Evolutionary conservation across 2,888 invertebrate genomes (phyloP), one percentile per base, ranked within the genome.

Genomic region (Pterobdella sp.): DNA sequence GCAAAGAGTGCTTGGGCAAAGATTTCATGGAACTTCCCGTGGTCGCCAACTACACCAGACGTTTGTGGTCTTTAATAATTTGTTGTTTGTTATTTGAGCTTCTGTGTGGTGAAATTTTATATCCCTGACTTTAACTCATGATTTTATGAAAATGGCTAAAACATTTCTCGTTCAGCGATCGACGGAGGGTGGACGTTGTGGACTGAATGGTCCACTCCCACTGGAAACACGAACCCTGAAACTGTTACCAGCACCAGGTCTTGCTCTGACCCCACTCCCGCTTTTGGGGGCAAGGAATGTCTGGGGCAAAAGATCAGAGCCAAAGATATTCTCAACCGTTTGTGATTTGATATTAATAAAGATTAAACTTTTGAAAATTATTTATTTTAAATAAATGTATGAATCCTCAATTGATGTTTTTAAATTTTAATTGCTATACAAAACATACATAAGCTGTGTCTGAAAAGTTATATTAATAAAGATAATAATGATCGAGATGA

Each of bases 161-260:
- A n/a, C n/a, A n/a, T n/a, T n/a, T 18, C 42, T 14, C 42, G 18
- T 3, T 4, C 37, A 72, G 56, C 73, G 49, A 75, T 75, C 32
- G 72, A 73, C 73, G 75, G 75, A 18, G 72, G 60, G 34, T 75
- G 74, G 75, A 29, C 29, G 29, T 74, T 67, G 31, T 76, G 75
- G 77, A 35, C 69, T 34, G 73, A 56, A 26, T 76, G 75, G 77
- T 72, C 75, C 7, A n/a, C 29, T 0, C 76, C 75, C 36, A 74
- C 65, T 52, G 75, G 71, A 14, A 36, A 70, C 37, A 75, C 73
- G 56, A 75, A 70, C 56, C 72, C 71, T 1, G 76, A 75, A 14
- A 65, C 37, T 29, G 42, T 65, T 18, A 73, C 71, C 18, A 69
- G 63, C 31, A 65, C 72, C 35, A 37, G 76, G 35, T 60, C 52